Evolutionary conservation across 2,797 vertebrate species (phyloP).

Genomic region (Lates japonicus): DNA sequence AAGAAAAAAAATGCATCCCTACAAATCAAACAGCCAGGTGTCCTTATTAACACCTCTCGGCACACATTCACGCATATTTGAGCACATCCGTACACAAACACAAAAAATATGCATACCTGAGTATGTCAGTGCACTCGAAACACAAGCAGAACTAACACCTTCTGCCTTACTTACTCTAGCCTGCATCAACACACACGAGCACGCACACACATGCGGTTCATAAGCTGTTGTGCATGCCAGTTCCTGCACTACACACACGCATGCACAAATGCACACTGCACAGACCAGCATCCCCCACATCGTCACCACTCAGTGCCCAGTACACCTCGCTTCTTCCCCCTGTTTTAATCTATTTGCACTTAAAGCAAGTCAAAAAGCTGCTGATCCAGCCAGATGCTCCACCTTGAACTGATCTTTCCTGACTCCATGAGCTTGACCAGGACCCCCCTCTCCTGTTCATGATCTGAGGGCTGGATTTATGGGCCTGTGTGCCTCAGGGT

Average conservation of each 20-base stretch:
- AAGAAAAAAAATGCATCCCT: background rate
- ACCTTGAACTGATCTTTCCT: conserved; percentile 76
- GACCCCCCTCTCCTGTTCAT: conserved; percentile 32
- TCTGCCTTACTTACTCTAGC: background rate
- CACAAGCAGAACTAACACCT: background rate
- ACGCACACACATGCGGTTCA: background rate
- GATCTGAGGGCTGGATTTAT: conserved; percentile 58
- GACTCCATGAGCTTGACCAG: conserved; percentile 46
- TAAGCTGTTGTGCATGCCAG: background rate
- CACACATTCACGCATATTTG: conserved; percentile 2
- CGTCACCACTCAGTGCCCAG: conserved; percentile 35
- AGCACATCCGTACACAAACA: conserved; percentile 11
- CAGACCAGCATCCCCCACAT: conserved; percentile 23
- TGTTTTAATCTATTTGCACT: conserved; percentile 76
- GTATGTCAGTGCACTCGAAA: background rate
- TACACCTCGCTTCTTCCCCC: conserved; percentile 40
- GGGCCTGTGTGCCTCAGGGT: background rate
- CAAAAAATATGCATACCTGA: conserved; percentile 13
- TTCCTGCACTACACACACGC: background rate
- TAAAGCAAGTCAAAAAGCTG: conserved; percentile 74
- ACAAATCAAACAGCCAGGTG: conserved; percentile 34
- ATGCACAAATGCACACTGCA: conserved; percentile 11
- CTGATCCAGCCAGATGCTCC: conserved; percentile 69
- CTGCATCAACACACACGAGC: background rate
- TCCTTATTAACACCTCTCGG: conserved; percentile 53